Percentiles rank a stretch among this genome's conserved stretches.
phyloP scores from a whole-genome alignment of 2,888 invertebrate genomes.

The Drosophila nigricruria region DNA sequence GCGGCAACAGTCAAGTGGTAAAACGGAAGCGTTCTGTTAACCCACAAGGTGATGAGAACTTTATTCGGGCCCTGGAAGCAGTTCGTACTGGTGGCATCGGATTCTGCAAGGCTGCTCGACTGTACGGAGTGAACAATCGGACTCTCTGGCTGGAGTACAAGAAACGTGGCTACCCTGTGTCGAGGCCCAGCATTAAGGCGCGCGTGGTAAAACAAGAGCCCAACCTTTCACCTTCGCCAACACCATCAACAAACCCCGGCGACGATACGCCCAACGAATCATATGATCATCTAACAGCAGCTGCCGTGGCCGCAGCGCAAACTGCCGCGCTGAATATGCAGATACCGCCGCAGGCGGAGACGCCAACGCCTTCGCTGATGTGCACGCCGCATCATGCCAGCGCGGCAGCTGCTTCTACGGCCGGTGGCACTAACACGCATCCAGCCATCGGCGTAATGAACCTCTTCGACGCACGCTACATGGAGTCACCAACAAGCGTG shows the following conservation, averaged over 20 bases:
- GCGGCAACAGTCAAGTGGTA: conserved; percentile 75
- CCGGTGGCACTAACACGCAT: conserved; percentile 82
- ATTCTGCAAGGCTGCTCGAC: conserved; percentile 93
- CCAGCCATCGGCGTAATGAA: conserved; percentile 89
- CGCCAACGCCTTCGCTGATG: conserved; percentile 87
- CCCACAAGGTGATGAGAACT: conserved; percentile 93
- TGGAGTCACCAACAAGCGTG: conserved; percentile 88
- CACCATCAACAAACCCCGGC: conserved; percentile 81
- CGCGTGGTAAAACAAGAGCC: conserved; percentile 89
- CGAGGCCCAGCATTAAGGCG: conserved; percentile 91
- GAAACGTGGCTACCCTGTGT: conserved; percentile 93
- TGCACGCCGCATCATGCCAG: conserved; percentile 87
- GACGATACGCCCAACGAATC: conserved; percentile 85
- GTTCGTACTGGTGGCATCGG: conserved; percentile 93
- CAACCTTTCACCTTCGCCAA: conserved; percentile 88
- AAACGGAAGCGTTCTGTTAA: conserved; percentile 91
- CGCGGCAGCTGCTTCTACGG: conserved; percentile 41
- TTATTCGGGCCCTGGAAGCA: conserved; percentile 92
- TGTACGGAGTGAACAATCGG: conserved; percentile 94
- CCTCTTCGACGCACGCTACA: conserved; percentile 90
- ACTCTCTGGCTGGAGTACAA: conserved; percentile 94
- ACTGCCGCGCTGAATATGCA: conserved; percentile 85
- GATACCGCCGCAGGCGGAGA: conserved; percentile 85
- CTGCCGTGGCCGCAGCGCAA: conserved; percentile 80
- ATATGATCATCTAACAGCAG: conserved; percentile 84